phyloP scores from a whole-genome alignment of 2,888 invertebrate species.

The Ophraella communa region DNA sequence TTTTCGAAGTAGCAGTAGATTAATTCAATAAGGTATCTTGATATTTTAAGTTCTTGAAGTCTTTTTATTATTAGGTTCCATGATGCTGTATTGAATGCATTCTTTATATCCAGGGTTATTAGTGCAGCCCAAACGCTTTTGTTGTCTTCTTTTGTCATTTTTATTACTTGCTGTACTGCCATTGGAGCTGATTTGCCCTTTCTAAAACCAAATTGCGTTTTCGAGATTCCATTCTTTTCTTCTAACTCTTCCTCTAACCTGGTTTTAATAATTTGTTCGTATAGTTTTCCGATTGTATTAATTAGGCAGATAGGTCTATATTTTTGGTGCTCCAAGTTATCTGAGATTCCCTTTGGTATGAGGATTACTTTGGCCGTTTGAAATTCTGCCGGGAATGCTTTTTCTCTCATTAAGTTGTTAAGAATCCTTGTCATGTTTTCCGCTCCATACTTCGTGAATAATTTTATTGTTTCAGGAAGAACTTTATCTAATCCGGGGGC shows the following conservation, averaged over 20 bases:
- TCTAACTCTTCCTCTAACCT: background rate
- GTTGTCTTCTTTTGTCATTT: background rate
- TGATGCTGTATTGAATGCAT: background rate
- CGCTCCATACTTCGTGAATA: background rate
- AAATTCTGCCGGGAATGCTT: background rate
- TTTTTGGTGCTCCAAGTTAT: background rate
- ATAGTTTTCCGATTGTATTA: background rate
- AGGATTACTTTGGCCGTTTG: background rate
- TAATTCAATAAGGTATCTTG: background rate
- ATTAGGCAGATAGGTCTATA: background rate
- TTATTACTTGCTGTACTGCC: background rate
- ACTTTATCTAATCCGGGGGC: background rate
- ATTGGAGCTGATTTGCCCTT: background rate
- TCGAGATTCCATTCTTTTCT: background rate
- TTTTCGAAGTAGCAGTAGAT: no score
- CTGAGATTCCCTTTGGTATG: background rate
- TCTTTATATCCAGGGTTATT: background rate
- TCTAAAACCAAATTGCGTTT: background rate
- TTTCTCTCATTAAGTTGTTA: background rate
- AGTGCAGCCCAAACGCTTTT: background rate
- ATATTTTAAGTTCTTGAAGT: background rate
- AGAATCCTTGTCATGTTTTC: background rate
- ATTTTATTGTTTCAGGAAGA: background rate
- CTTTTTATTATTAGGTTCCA: background rate
- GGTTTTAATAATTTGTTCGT: background rate